phyloP scores from a whole-genome alignment of 1,140 invertebrate genomes.

The Cataglyphis hispanica region DNA sequence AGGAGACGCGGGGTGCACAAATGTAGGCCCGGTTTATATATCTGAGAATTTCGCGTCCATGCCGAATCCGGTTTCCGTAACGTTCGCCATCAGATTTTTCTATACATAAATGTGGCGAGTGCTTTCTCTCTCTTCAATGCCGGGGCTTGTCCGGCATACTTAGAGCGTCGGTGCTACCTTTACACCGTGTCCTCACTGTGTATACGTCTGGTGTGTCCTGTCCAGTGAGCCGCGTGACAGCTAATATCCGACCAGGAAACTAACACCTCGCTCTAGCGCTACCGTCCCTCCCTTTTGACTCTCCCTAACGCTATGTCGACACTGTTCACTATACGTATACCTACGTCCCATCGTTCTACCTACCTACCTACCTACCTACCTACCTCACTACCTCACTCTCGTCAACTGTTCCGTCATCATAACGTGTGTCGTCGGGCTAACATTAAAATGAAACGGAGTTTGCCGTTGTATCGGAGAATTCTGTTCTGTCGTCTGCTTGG shows the following conservation, averaged over 20 bases:
- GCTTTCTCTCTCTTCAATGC: constrained; percentile 63
- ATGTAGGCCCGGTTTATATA: constrained; percentile 48
- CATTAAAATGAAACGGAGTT: constrained; percentile 74
- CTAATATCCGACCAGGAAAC: constrained; percentile 87
- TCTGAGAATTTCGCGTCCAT: constrained; percentile 62
- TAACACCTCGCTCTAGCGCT: constrained; percentile 80
- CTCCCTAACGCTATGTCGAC: constrained; percentile 52
- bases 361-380: constrained; percentile 24
- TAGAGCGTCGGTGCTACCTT: constrained; percentile 72
- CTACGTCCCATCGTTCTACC: constrained; percentile 25
- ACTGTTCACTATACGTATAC: constrained; percentile 41
- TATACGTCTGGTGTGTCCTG: constrained; percentile 79
- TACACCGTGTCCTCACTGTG: constrained; percentile 68
- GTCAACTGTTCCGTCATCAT: constrained; percentile 69
- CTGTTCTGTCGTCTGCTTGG: neutral
- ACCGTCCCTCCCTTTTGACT: constrained; percentile 34
- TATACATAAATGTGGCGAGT: constrained; percentile 77
- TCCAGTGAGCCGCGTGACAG: constrained; percentile 86
- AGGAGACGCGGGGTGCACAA: constrained; percentile 33
- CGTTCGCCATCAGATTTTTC: constrained; percentile 74
- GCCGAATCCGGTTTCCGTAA: constrained; percentile 70
- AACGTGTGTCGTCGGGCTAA: constrained; percentile 59
- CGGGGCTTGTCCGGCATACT: constrained; percentile 68
- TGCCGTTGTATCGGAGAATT: constrained; percentile 57
- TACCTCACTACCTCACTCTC: constrained; percentile 29